Percentiles rank a stretch among this genome's conserved stretches.
phyloP scores from a whole-genome alignment of 2,888 invertebrate species.

The Spisula subtruncata region DNA sequence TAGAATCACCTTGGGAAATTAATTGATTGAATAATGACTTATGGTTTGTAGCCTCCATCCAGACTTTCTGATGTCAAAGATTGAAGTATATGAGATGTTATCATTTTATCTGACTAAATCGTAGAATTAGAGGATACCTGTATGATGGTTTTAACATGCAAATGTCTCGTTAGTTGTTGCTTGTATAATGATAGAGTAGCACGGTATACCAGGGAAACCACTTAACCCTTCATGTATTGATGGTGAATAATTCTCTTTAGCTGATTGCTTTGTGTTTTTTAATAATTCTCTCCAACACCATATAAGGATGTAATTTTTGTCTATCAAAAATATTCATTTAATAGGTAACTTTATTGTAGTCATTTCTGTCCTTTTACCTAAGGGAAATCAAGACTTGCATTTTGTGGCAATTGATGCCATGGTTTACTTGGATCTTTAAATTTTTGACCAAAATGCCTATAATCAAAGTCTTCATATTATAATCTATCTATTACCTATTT shows the following conservation, averaged over 20 bases:
- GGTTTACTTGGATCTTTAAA: too few species aligned
- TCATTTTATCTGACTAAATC: conserved; percentile 8
- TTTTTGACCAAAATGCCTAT: too few species aligned
- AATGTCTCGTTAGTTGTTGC: conserved; percentile 37
- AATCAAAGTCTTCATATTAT: too few species aligned
- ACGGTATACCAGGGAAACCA: conserved; percentile 55
- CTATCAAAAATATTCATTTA: neutral
- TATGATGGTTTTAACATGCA: conserved; percentile 42
- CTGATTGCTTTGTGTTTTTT: neutral
- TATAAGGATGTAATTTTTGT: neutral
- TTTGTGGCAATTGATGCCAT: too few species aligned
- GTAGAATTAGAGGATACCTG: neutral
- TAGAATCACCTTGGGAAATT: neutral
- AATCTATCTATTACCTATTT: too few species aligned
- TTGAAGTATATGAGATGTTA: conserved; percentile 7
- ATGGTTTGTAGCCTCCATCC: neutral
- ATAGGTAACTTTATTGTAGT: neutral
- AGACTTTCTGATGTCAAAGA: conserved; percentile 1
- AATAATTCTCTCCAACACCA: neutral
- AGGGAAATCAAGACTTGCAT: neutral
- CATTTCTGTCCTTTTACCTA: too few species aligned
- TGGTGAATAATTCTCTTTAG: neutral
- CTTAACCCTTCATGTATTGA: conserved; percentile 36
- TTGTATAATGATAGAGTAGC: conserved; percentile 56
- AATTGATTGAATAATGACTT: conserved; percentile 19